phyloP scores from a whole-genome alignment of 2,888 invertebrate species.

The Caenorhabditis angaria region DNA sequence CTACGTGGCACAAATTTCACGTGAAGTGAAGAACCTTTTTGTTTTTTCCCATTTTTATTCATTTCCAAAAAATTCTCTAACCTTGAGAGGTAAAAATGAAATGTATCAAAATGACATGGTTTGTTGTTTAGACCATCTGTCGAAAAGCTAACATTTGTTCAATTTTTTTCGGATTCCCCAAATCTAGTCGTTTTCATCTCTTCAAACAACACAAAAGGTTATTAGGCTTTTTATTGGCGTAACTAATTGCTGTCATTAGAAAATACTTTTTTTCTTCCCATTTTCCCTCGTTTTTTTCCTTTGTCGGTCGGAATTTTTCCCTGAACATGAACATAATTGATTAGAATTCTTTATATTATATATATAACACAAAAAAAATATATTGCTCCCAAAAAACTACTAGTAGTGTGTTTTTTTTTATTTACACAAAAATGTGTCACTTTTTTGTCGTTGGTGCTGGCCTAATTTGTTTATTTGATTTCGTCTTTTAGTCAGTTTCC shows the following conservation, averaged over 20 bases:
- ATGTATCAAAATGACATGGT: background rate
- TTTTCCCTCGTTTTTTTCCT: conserved; percentile 9
- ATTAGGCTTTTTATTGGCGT: conserved; percentile 29
- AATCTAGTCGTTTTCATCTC: conserved; percentile 25
- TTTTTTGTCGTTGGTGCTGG: too few species aligned
- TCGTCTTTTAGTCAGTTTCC: too few species aligned
- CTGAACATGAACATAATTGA: background rate
- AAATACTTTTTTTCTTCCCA: background rate
- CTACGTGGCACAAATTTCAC: too few species aligned
- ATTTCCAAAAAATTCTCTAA: too few species aligned
- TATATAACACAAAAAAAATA: too few species aligned
- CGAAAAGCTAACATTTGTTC: conserved; percentile 5
- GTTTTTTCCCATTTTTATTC: background rate
- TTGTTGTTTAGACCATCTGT: background rate
- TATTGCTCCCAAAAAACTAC: conserved; percentile 4
- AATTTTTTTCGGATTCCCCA: background rate
- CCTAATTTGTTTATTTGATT: conserved; percentile 4
- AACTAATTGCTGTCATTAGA: conserved; percentile 42
- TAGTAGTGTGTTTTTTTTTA: background rate
- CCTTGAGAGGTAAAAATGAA: background rate
- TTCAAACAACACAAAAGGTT: conserved; percentile 30
- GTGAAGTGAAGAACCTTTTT: background rate
- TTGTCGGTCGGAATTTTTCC: conserved; percentile 16
- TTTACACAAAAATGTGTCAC: background rate
- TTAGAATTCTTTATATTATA: too few species aligned